Conservation (phyloP, 2,888 invertebrate genomes). For the Acanthococcus lagerstroemiae region DNA sequence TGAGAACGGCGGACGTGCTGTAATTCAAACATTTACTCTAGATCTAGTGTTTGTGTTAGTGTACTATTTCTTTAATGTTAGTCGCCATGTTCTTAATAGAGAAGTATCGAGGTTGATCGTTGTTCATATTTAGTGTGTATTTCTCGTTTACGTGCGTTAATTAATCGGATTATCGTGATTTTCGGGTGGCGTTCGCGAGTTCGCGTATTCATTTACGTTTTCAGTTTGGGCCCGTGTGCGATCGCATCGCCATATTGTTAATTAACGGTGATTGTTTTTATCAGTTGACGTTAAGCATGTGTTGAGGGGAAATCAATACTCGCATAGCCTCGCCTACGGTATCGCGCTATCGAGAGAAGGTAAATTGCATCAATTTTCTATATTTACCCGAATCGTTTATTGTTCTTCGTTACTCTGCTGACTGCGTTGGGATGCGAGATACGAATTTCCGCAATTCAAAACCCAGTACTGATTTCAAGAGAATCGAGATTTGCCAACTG, state of each 20-base stretch:
- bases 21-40: conserved; percentile 16
- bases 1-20: not conserved
- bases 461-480: too few species aligned
- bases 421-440: too few species aligned
- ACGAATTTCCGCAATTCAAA: too few species aligned
- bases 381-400: not conserved
- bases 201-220: too few species aligned
- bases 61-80: conserved; percentile 9
- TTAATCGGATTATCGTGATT: too few species aligned
- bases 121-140: conserved; percentile 13
- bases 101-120: not conserved
- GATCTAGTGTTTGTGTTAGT: conserved; percentile 19
- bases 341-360: not conserved
- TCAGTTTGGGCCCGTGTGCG: too few species aligned
- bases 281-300: conserved; percentile 21
- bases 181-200: too few species aligned
- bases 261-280: conserved; percentile 24
- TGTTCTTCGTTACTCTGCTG: too few species aligned
- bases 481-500: too few species aligned
- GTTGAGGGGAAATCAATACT: conserved; percentile 21
- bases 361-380: not conserved
- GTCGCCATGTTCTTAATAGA: conserved; percentile 19
- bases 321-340: conserved; percentile 17
- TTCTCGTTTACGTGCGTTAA: too few species aligned
- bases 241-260: conserved; percentile 18